Percentiles rank a stretch among this genome's conserved stretches.
Evolutionary conservation across 2,797 vertebrate genomes (phyloP).

Genomic region (Lemur catta): DNA sequence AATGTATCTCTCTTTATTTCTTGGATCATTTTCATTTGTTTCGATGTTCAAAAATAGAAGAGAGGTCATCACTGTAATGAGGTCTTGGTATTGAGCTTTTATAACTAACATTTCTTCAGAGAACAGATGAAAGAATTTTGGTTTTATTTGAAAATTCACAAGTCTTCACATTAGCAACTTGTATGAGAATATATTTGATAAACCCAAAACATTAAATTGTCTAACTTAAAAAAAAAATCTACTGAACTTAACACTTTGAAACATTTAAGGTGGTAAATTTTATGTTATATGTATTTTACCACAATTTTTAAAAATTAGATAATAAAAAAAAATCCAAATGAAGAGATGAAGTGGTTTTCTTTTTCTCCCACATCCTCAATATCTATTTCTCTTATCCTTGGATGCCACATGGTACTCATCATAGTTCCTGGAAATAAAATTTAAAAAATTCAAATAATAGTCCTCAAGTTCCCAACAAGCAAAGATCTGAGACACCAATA

Average conservation of each 20-base stretch:
- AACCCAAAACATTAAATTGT: neutral
- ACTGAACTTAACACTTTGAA: neutral
- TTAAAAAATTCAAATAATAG: slow-evolving; percentile 35
- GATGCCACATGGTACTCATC: neutral
- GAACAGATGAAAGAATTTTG: neutral
- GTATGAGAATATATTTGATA: slow-evolving; percentile 2
- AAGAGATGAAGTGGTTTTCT: neutral
- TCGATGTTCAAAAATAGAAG: slow-evolving; percentile 20
- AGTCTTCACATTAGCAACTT: neutral
- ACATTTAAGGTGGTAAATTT: neutral
- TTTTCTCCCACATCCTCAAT: neutral
- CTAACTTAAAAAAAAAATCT: neutral
- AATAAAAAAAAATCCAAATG: neutral
- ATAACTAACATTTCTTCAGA: slow-evolving; percentile 10
- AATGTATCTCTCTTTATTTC: slow-evolving; percentile 41
- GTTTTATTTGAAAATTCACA: slow-evolving; percentile 48
- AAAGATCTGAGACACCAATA: neutral
- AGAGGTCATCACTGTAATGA: neutral
- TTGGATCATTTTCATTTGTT: slow-evolving; percentile 44
- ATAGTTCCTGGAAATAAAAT: slow-evolving; percentile 36
- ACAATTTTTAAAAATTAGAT: neutral
- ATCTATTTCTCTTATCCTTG: slow-evolving; percentile 20
- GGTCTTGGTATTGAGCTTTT: neutral
- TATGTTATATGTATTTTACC: neutral
- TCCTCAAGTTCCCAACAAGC: slow-evolving; percentile 19